Conservation (phyloP, 2,888 invertebrate genomes). For the Frankliniella intonsa region DNA sequence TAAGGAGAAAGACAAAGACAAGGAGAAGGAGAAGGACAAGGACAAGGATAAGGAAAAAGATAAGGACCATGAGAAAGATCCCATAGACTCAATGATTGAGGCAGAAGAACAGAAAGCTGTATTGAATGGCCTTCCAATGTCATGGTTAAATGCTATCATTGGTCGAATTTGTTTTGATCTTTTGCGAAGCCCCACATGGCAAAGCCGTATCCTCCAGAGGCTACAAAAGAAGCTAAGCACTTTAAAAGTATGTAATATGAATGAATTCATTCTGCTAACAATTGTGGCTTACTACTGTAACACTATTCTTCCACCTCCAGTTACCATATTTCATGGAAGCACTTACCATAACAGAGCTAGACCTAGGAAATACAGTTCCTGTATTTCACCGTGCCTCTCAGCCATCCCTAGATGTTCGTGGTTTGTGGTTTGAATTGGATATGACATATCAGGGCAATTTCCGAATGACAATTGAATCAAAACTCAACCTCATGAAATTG, state of each 20-base stretch:
- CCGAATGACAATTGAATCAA: conserved; percentile 79
- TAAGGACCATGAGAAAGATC: conserved; percentile 12
- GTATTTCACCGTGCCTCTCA: conserved; percentile 57
- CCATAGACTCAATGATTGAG: neutral
- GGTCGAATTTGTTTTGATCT: conserved; percentile 79
- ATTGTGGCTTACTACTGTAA: neutral
- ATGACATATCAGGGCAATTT: conserved; percentile 73
- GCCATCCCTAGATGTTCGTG: conserved; percentile 72
- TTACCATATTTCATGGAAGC: conserved; percentile 85
- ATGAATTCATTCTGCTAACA: neutral
- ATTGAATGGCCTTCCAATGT: neutral
- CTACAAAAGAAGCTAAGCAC: conserved; percentile 82
- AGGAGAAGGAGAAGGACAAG: conserved; percentile 28
- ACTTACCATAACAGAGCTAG: conserved; percentile 68
- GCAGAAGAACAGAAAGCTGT: neutral
- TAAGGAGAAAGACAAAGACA: conserved; percentile 28
- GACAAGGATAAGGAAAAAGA: conserved; percentile 27
- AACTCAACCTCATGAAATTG: conserved; percentile 74
- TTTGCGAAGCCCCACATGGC: conserved; percentile 66
- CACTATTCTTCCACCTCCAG: conserved; percentile 43
- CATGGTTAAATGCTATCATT: conserved; percentile 72
- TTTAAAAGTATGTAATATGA: conserved; percentile 60
- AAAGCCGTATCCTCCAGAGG: conserved; percentile 64
- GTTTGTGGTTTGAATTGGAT: conserved; percentile 84
- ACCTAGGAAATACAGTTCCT: conserved; percentile 64